Evolutionary conservation across 1,140 invertebrate species (phyloP).

Genomic region (Whitmania pigra): DNA sequence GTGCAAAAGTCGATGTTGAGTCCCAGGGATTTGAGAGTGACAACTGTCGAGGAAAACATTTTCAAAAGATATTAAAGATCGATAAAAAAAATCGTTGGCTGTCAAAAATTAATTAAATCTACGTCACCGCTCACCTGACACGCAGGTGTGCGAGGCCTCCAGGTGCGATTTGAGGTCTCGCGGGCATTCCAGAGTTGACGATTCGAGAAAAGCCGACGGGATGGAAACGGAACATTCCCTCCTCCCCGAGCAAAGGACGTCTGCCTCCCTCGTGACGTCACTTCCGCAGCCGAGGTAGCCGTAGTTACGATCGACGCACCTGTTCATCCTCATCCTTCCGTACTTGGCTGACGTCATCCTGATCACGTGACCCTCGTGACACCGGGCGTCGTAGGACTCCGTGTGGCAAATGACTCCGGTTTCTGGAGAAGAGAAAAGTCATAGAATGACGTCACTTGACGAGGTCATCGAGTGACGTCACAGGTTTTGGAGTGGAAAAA

Average conservation of each 20-base stretch:
- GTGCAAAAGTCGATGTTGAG: no score
- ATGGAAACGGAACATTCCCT: neutral
- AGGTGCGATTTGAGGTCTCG: conserved; percentile 9
- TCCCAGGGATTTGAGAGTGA: no score
- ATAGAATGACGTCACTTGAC: no score
- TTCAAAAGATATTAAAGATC: no score
- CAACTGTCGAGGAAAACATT: no score
- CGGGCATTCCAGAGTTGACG: neutral
- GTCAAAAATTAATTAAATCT: no score
- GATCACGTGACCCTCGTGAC: conserved; percentile 3
- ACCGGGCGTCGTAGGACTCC: conserved; percentile 13
- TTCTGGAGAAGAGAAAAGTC: no score
- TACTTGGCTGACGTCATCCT: neutral
- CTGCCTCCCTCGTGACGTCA: conserved; percentile 1
- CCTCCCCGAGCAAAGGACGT: conserved; percentile 2
- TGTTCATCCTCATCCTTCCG: conserved; percentile 9
- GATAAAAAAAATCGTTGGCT: no score
- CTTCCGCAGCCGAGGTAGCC: conserved; percentile 13
- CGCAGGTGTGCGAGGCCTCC: conserved; percentile 10
- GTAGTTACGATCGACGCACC: conserved; percentile 11
- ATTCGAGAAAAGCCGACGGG: neutral
- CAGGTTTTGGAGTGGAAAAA: no score
- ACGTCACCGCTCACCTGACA: neutral
- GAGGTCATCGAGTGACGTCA: no score
- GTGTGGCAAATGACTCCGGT: neutral